Base-by-base conservation (phyloP, 2,888 invertebrate genomes). In the Noctua pronuba region DNA sequence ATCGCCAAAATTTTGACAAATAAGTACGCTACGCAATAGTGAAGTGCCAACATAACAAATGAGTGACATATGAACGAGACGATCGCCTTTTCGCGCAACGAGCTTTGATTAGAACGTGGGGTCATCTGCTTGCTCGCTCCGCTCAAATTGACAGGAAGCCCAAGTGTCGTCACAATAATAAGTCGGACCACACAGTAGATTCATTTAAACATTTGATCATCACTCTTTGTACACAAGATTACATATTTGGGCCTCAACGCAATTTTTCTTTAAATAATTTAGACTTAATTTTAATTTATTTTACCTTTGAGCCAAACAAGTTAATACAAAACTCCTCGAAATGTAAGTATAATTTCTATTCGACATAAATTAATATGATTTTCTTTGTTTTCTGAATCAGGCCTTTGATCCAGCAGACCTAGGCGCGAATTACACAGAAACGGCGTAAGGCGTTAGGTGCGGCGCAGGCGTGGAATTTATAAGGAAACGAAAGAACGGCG, bases 201-300 rank as follows among this genome's bases (percentile, higher is more conserved):
- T 73, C 73, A 70, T 55, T 70, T 82, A 62, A 66, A 75, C 58
- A 73, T 69, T 84, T 69, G 46, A 79, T 71, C 62, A 67, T 67
- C 77, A 70, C 24, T 64, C 24, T 76, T 88, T 79, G 77, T 77
- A 86, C 82, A 88, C 78, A 83, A 79, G 24, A 73, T 83, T 73
- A 77, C 44, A 78, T 73, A 73, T 65, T 81, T 67, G 60, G 72
- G 70, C 67, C 75, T n/a, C 73, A 68, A 77, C 85, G 75, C 78
- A 76, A 41, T 24, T 10, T 67, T 62, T 46, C 28, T 35, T 52
- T 24, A 58, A 80, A 84, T 86, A 76, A 84, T 73, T 84, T 76
- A 44, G 16, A 52, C 16, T 73, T 60, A 46, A 65, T 75, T 65
- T 58, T 46, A 74, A 55, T n/a, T 64, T n/a, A 64, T n/a, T 38